phyloP scores from a whole-genome alignment of 1,140 invertebrate species.

The Pollicipes pollicipes region DNA sequence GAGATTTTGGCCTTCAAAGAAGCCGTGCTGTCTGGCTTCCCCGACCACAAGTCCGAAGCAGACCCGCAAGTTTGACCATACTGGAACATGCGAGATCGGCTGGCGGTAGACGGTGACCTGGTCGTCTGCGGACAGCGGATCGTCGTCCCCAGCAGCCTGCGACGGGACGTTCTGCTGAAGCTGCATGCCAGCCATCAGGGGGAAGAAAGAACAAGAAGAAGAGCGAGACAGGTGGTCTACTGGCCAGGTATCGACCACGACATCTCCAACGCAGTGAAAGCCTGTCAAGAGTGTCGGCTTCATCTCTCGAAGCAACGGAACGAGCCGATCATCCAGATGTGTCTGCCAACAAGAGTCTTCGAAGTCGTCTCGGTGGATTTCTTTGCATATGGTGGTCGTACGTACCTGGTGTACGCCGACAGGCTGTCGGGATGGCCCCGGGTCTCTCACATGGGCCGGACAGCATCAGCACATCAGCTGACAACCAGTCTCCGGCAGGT shows the following conservation, averaged over 20 bases:
- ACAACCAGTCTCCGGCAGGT: neutral
- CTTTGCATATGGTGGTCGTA: neutral
- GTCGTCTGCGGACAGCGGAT: neutral
- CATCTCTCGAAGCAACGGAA: neutral
- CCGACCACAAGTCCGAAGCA: no score
- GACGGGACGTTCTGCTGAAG: neutral
- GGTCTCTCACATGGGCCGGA: neutral
- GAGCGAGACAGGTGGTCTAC: neutral
- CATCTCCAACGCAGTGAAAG: neutral
- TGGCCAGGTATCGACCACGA: neutral
- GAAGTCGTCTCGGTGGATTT: neutral
- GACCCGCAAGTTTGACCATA: no score
- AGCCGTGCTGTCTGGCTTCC: no score
- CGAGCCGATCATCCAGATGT: neutral
- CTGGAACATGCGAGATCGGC: no score
- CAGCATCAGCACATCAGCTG: neutral
- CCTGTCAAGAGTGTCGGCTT: neutral
- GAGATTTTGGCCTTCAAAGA: no score
- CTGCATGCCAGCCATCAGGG: neutral
- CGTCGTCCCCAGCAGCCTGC: neutral
- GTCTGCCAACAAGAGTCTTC: neutral
- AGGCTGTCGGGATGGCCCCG: neutral
- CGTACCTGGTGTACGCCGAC: neutral
- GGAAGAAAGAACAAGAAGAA: neutral
- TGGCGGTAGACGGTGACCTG: no score